These are phyloP conservation scores for Erethizon dorsatum DNA, from an alignment of 2,797 vertebrate genomes.

Conservation along the genomic window DNA sequence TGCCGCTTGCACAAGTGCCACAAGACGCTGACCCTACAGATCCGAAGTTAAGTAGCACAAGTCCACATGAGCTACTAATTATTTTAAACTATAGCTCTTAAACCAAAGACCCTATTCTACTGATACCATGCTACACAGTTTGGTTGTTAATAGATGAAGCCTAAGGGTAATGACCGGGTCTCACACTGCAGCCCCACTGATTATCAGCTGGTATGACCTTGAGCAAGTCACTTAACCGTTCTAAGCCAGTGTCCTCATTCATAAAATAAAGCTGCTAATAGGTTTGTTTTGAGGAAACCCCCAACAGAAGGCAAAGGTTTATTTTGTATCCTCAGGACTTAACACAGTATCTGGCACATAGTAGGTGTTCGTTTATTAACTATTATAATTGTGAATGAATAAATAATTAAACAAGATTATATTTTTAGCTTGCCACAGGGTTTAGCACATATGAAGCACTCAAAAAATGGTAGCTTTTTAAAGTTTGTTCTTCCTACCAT, in stretches of 20 bases:
- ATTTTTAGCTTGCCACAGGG: not conserved
- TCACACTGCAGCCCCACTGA: not conserved
- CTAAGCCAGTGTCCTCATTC: not conserved
- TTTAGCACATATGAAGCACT: not conserved
- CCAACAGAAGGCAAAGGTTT: not conserved
- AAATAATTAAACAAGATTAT: not conserved
- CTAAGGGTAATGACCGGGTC: not conserved
- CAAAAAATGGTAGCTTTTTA: slow-evolving; percentile 46
- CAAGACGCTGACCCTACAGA: not conserved
- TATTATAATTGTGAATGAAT: not conserved
- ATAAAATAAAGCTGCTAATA: not conserved
- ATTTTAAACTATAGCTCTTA: slow-evolving; percentile 12
- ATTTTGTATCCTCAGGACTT: not conserved
- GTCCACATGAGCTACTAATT: not conserved
- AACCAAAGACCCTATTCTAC: not conserved
- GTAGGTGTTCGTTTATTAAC: not conserved
- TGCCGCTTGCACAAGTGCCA: not conserved
- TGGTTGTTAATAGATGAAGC: not conserved
- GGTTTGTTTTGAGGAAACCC: not conserved
- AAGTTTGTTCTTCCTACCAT: slow-evolving; percentile 4
- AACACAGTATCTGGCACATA: not conserved
- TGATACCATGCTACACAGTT: not conserved
- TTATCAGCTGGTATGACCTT: not conserved
- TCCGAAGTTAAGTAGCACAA: not conserved
- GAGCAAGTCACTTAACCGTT: not conserved